Evolutionary conservation across 2,797 vertebrate genomes (phyloP).

Genomic region (Cuniculus paca): DNA sequence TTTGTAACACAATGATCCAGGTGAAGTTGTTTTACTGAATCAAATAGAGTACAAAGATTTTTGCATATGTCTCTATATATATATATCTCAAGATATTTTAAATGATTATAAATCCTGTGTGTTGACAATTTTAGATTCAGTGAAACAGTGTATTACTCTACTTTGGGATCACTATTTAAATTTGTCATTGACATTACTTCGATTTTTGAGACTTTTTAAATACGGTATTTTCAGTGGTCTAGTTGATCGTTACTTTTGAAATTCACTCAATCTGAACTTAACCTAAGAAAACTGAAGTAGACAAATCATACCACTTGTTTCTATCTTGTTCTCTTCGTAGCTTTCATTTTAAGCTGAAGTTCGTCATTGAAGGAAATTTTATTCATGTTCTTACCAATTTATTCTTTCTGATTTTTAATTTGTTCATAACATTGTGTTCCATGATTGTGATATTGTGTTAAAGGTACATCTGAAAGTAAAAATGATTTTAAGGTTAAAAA

Average conservation of each 20-base stretch:
- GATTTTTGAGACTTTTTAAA: not conserved
- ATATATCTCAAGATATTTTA: constrained; percentile 16
- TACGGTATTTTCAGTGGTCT: not conserved
- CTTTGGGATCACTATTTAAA: not conserved
- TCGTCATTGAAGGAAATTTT: not conserved
- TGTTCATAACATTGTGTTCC: not conserved
- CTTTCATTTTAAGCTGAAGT: constrained; percentile 8
- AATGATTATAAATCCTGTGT: not conserved
- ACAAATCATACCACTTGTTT: not conserved
- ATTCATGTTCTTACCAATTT: not conserved
- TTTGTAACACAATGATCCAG: not conserved
- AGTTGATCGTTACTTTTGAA: not conserved
- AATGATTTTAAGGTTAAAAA: not conserved
- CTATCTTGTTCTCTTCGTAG: not conserved
- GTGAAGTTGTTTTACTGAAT: not conserved
- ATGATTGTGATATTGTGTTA: not conserved
- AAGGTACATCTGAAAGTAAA: not conserved
- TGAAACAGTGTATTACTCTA: not conserved
- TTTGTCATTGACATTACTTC: not conserved
- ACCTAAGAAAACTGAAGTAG: not conserved
- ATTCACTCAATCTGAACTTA: not conserved
- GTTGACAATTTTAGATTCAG: constrained; percentile 11
- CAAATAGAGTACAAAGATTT: not conserved
- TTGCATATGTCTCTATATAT: not conserved
- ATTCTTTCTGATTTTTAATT: not conserved